These are phyloP conservation scores for Philonicus albiceps DNA, from an alignment of 2,888 invertebrate genomes.

Conservation along the genomic window DNA sequence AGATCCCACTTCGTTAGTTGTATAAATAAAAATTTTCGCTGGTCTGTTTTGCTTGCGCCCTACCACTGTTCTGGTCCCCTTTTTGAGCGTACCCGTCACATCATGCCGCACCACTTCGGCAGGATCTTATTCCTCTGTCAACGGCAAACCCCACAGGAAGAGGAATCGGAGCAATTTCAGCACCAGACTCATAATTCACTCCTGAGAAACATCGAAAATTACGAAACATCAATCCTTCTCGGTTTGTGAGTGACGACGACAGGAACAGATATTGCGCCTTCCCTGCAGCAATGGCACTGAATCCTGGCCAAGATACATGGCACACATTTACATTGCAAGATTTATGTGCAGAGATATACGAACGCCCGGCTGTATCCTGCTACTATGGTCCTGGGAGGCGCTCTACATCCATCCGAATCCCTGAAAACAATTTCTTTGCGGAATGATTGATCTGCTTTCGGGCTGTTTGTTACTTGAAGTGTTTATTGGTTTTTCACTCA, in stretches of 20 bases:
- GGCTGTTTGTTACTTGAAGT: conserved; percentile 41
- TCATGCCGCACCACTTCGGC: background rate
- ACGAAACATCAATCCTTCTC: conserved; percentile 42
- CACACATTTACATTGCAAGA: conserved; percentile 37
- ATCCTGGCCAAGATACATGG: conserved; percentile 37
- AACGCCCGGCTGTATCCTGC: background rate
- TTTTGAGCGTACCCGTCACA: too few relatives aligned
- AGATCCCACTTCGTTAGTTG: conserved; percentile 35
- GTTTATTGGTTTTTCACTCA: conserved; percentile 42
- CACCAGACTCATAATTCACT: conserved; percentile 40
- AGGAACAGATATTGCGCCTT: conserved; percentile 38
- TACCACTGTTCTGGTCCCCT: background rate
- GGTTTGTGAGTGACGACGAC: conserved; percentile 42
- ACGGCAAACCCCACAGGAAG: conserved; percentile 38
- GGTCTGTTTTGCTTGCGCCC: background rate
- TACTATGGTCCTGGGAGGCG: background rate
- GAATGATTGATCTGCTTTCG: conserved; percentile 37
- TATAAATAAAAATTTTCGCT: background rate
- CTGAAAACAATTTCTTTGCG: conserved; percentile 39
- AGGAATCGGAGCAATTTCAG: conserved; percentile 40
- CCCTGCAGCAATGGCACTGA: conserved; percentile 26
- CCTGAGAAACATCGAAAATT: conserved; percentile 41
- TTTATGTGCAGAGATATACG: conserved; percentile 34
- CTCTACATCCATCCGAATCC: conserved; percentile 17
- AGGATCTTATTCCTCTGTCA: conserved; percentile 38